Evolutionary conservation across 2,113 vertebrate genomes (phyloP), one percentile per base, ranked within the genome.

Genomic region (Hippocampus zosterae): DNA sequence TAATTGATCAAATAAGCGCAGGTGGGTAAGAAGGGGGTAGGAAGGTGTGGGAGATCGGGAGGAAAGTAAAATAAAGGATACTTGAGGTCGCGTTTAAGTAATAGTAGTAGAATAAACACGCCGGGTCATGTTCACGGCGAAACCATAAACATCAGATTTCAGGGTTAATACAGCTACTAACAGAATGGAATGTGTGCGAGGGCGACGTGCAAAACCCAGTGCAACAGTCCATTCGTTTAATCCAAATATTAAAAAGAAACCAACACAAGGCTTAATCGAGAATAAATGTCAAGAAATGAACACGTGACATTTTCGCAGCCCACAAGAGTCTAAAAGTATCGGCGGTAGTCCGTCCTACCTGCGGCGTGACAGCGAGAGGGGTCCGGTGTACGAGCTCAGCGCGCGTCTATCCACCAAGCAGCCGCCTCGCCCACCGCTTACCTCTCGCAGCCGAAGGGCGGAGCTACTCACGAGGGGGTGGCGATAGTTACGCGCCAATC

Each of bases 401-500:
- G 41, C 15, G 42, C 63, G 8, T 46, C 63, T 46, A 37, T 41
- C 37, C 60, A 23, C 56, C 25, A 57, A 57, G 25, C 23, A 2
- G 8, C n/a, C 40, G 5, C 27, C 15, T 27, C 46, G 16, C 23
- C 6, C 19, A 1, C 25, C 10, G 29, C 33, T 29, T 5, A 42
- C 56, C 68, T 69, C 73, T 27, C 48, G 0, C 65, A 77, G 59
- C 71, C 56, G 71, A 60, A 75, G 57, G 68, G 71, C 70, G 72
- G 72, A 25, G 37, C 48, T 71, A 18, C 65, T 87, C 81, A 84
- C 56, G 40, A 0, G 6, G 56, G 68, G 76, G 83, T 74, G 44
- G 77, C 68, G 5, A 65, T 1, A 21, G n/a, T 1, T 1, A 9
- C 10, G 23, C 41, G 68, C 87, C 86, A 88, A 90, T 87, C 79